Percentiles rank a stretch among this genome's conserved stretches.
These are phyloP conservation scores for Drosophila kikkawai DNA, from an alignment of 1,140 invertebrate species.

Conservation along the genomic window DNA sequence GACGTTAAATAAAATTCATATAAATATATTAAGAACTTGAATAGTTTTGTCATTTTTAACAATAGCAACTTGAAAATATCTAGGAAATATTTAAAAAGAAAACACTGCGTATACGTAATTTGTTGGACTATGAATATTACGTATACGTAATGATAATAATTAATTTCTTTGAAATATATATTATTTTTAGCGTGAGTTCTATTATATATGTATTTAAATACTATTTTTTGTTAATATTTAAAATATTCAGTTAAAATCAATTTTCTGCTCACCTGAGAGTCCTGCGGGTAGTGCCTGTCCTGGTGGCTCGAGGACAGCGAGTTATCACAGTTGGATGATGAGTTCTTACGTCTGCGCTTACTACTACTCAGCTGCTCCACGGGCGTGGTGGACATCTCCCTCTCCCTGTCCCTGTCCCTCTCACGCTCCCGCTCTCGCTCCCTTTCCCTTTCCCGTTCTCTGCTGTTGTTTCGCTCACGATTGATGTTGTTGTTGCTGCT, in stretches of 20 bases:
- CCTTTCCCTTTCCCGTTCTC: conserved; percentile 49
- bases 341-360: conserved; percentile 90
- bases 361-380: conserved; percentile 86
- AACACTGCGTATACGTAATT: conserved; percentile 12
- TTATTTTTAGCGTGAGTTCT: background rate
- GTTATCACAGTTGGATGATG: conserved; percentile 89
- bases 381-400: conserved; percentile 84
- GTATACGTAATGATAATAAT: background rate
- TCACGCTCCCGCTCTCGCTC: conserved; percentile 68
- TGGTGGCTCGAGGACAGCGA: conserved; percentile 88
- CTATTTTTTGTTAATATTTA: too few relatives aligned
- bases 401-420: conserved; percentile 70
- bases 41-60: too few relatives aligned
- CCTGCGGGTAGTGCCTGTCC: conserved; percentile 87
- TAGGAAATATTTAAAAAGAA: background rate
- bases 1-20: too few relatives aligned
- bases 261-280: conserved; percentile 87
- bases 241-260: too few relatives aligned
- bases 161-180: too few relatives aligned
- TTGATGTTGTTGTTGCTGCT: conserved; percentile 66
- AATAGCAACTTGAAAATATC: too few relatives aligned
- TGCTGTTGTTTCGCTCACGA: conserved; percentile 70
- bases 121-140: background rate
- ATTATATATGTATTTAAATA: background rate
- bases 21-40: too few relatives aligned